Evolutionary conservation across 2,797 vertebrate genomes (phyloP).

Genomic region (Chaetophractus vellerosus): DNA sequence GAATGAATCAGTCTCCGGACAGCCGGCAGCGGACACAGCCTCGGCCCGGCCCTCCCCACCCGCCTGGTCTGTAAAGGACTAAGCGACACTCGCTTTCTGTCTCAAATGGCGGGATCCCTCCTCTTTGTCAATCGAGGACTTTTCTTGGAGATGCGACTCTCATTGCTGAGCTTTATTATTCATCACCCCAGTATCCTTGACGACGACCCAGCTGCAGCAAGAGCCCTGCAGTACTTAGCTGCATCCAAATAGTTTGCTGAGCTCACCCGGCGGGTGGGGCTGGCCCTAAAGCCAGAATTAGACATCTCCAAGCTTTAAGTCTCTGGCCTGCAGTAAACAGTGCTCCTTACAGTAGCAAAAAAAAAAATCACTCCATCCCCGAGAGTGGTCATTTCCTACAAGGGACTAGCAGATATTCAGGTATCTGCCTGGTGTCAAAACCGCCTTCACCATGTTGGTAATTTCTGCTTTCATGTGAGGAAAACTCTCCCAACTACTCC

Average conservation of each 20-base stretch:
- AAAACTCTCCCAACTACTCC: accelerated
- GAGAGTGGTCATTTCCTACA: not conserved
- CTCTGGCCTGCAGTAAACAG: not conserved
- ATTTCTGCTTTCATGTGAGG: accelerated
- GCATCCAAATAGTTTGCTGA: not conserved
- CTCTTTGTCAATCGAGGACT: not conserved
- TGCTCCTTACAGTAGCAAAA: not conserved
- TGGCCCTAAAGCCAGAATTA: not conserved
- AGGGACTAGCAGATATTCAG: not conserved
- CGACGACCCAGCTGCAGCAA: too few relatives aligned
- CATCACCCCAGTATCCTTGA: not conserved
- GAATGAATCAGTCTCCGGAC: accelerated
- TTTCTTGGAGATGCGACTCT: not conserved
- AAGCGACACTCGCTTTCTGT: not conserved
- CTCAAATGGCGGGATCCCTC: accelerated
- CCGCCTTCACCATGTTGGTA: accelerated
- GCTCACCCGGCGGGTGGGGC: not conserved
- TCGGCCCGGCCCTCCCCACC: accelerated
- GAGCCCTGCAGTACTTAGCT: not conserved
- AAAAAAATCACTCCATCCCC: not conserved
- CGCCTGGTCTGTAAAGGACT: not conserved
- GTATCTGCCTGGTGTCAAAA: not conserved
- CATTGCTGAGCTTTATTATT: not conserved
- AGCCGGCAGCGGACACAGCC: accelerated
- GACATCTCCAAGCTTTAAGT: not conserved